These are phyloP conservation scores for Daubentonia madagascariensis DNA, from an alignment of 2,113 vertebrate genomes.

Conservation along the genomic window DNA sequence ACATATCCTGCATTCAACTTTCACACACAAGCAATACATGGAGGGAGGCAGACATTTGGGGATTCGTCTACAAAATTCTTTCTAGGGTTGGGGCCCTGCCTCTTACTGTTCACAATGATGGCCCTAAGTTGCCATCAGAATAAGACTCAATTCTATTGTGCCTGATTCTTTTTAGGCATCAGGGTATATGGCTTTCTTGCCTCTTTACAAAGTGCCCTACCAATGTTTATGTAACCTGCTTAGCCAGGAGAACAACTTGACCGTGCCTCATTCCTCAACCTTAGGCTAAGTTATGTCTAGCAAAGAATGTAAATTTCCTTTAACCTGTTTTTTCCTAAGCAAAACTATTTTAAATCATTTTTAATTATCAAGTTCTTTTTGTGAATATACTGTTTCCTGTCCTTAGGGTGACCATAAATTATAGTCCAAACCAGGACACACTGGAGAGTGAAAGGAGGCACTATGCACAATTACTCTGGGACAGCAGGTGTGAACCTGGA, in stretches of 20 bases:
- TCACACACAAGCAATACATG: neutral
- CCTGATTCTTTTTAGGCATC: neutral
- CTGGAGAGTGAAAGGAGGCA: neutral
- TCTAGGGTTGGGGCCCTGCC: neutral
- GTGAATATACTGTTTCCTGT: neutral
- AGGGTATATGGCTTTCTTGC: neutral
- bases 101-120: neutral
- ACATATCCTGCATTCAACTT: neutral
- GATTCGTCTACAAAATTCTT: neutral
- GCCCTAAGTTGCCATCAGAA: neutral
- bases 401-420: conserved; percentile 33
- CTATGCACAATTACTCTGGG: neutral
- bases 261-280: neutral
- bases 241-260: neutral
- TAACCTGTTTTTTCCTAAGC: neutral
- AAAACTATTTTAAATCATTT: conserved; percentile 37
- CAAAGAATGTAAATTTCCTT: conserved; percentile 16
- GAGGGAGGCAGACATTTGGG: neutral
- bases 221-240: neutral
- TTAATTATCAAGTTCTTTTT: conserved; percentile 38
- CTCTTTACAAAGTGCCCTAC: neutral
- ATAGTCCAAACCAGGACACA: conserved; percentile 8
- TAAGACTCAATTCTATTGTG: neutral
- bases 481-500: neutral
- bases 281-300: neutral